phyloP scores from a whole-genome alignment of 2,113 vertebrate species.

The Stegostoma tigrinum region DNA sequence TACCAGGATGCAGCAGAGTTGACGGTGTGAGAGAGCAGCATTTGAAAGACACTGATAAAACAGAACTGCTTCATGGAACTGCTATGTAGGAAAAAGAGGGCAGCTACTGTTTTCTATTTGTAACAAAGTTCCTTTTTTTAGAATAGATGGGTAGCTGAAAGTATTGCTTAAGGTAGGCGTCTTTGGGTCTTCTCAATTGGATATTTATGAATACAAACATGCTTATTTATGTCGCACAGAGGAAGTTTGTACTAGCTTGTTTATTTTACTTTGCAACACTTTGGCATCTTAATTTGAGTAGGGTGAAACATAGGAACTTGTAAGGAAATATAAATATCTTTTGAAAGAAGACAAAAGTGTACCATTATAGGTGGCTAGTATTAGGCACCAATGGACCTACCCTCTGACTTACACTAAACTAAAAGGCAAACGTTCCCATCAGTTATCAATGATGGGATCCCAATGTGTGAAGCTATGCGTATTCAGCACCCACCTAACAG shows the following conservation, averaged over 20 bases:
- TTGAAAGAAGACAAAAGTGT: background rate
- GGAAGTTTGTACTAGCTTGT: background rate
- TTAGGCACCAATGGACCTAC: background rate
- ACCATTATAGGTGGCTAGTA: background rate
- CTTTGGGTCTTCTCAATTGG: background rate
- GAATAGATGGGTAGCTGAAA: background rate
- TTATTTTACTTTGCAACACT: conserved; percentile 18
- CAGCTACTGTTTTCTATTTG: background rate
- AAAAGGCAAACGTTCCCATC: background rate
- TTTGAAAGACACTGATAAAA: background rate
- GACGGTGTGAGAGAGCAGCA: background rate
- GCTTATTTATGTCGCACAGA: background rate
- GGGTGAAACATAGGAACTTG: background rate
- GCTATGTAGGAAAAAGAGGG: background rate
- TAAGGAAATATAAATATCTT: background rate
- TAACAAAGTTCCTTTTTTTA: background rate
- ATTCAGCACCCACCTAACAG: background rate
- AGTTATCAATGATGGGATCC: background rate
- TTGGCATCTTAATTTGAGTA: conserved; percentile 6
- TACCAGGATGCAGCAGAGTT: background rate
- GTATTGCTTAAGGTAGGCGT: background rate
- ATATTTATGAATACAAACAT: conserved; percentile 1
- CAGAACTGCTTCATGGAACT: background rate
- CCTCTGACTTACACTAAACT: background rate
- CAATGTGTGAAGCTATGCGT: background rate